phyloP scores from a whole-genome alignment of 1,140 invertebrate genomes.

The Papilio dardanus region DNA sequence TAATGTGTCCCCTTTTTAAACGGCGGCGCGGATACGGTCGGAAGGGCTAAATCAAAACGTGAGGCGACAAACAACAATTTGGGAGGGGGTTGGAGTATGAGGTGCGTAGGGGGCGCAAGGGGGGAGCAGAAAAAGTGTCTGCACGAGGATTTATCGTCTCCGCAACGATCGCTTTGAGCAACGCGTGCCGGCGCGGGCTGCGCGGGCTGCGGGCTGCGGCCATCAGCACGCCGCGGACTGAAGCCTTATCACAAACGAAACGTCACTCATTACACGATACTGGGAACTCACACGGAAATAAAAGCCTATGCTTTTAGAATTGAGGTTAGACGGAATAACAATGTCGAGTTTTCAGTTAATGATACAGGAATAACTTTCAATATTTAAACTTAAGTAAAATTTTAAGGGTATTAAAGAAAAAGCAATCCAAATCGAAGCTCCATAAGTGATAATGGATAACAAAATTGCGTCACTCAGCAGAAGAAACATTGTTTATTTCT shows the following conservation, averaged over 20 bases:
- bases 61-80: slow-evolving; percentile 51
- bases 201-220: neutral
- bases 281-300: neutral
- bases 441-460: too few species aligned
- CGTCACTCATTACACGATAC: neutral
- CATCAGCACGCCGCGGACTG: neutral
- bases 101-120: slow-evolving; percentile 6
- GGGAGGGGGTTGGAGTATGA: slow-evolving; percentile 11
- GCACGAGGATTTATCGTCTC: slow-evolving; percentile 56
- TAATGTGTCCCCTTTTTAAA: slow-evolving; percentile 47
- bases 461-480: too few species aligned
- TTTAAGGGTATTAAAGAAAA: too few species aligned
- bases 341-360: too few species aligned
- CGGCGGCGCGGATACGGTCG: slow-evolving; percentile 42
- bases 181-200: slow-evolving; percentile 8
- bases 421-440: too few species aligned
- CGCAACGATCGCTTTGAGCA: slow-evolving; percentile 41
- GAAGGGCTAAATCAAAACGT: slow-evolving; percentile 67
- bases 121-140: slow-evolving; percentile 45
- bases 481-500: too few species aligned
- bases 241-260: neutral
- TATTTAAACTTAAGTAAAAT: too few species aligned
- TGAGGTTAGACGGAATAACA: neutral
- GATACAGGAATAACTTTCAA: too few species aligned
- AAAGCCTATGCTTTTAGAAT: neutral